Conservation (phyloP, 2,888 invertebrate species). For the Polyploca ridens region DNA sequence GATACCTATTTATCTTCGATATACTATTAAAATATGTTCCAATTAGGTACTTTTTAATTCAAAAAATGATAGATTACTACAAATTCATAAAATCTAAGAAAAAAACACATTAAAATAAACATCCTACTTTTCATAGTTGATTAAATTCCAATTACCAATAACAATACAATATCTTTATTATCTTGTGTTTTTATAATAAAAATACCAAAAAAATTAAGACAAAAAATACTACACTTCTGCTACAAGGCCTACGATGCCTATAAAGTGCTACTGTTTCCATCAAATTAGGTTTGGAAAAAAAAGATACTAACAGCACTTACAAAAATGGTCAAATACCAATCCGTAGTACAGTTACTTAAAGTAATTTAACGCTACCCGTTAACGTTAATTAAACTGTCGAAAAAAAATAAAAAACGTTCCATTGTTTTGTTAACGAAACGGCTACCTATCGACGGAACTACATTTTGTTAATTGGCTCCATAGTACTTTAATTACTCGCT, state of each 20-base stretch:
- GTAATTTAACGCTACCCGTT: conserved; percentile 57
- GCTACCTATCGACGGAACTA: conserved; percentile 54
- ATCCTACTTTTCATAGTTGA: too few species aligned
- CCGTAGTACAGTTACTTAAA: conserved; percentile 28
- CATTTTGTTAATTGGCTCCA: conserved; percentile 78
- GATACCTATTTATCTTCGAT: too few species aligned
- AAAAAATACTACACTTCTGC: background rate
- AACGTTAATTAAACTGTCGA: conserved; percentile 72
- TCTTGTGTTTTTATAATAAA: too few species aligned
- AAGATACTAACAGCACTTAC: background rate
- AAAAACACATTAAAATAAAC: too few species aligned
- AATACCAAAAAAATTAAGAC: too few species aligned
- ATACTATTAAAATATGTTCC: too few species aligned
- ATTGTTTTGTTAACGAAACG: conserved; percentile 65
- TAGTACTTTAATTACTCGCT: conserved; percentile 73
- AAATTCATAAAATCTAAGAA: too few species aligned
- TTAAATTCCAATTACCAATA: too few species aligned
- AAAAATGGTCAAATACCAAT: conserved; percentile 22
- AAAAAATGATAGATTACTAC: too few species aligned
- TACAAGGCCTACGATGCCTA: background rate
- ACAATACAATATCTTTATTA: too few species aligned
- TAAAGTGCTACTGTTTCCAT: background rate
- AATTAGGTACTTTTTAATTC: too few species aligned
- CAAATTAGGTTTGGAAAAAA: background rate
- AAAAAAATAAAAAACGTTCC: conserved; percentile 61